A percentile compares a stretch with the other conserved stretches of the same genome.
These are phyloP conservation scores for Megamerina dolium DNA, from an alignment of 2,888 invertebrate species.

Conservation along the genomic window DNA sequence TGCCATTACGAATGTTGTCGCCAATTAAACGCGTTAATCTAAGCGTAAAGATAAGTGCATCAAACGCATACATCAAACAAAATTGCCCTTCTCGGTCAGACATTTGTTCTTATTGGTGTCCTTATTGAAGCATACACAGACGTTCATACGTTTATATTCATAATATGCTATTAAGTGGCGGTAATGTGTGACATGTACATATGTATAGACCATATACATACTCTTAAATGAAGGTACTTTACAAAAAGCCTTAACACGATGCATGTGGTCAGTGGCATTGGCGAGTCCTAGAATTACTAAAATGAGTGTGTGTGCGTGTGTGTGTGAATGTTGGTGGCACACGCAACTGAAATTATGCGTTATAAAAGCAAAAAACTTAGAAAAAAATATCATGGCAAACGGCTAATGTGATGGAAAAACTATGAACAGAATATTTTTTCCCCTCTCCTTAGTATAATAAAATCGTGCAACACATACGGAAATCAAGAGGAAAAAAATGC, in stretches of 20 bases:
- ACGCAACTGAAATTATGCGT: background rate
- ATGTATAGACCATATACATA: no score
- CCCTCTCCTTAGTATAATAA: no score
- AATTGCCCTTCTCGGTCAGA: background rate
- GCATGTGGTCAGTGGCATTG: conserved; percentile 1
- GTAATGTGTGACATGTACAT: no score
- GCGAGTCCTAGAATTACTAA: background rate
- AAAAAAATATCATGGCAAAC: no score
- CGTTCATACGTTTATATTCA: no score
- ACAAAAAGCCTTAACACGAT: conserved; percentile 4
- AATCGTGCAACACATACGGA: no score
- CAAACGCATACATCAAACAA: background rate
- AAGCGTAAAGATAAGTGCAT: conserved; percentile 19
- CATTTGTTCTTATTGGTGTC: background rate
- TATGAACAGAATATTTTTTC: no score
- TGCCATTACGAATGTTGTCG: no score
- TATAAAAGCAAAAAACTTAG: background rate
- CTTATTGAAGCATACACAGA: background rate
- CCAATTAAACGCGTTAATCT: conserved; percentile 20
- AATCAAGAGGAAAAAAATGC: no score
- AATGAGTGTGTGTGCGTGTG: background rate
- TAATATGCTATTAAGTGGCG: conserved; percentile 6
- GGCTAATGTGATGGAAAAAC: no score
- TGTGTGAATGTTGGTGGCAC: no score
- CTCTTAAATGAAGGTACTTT: background rate